Conservation (phyloP, 2,888 invertebrate species). For the Erannis defoliaria region DNA sequence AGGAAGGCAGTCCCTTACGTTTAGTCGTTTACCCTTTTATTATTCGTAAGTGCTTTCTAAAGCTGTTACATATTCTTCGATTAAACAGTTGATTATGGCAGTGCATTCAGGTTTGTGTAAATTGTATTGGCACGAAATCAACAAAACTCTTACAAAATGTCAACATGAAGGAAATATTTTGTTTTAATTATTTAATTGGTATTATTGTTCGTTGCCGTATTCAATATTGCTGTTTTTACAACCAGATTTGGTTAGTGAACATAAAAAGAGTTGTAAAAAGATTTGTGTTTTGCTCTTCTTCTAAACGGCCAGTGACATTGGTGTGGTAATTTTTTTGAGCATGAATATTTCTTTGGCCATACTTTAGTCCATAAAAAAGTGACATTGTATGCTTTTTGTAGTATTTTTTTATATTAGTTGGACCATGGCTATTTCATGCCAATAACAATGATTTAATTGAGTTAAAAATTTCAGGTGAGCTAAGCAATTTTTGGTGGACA, state of each 20-base stretch:
- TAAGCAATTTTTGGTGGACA: neutral
- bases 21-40: slow-evolving; percentile 44
- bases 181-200: too few species aligned
- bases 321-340: slow-evolving; percentile 1
- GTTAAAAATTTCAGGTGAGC: neutral
- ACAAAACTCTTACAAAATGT: too few species aligned
- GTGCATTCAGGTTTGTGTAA: too few species aligned
- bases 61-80: slow-evolving; percentile 23
- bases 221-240: neutral
- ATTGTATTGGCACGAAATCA: too few species aligned
- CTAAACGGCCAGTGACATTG: slow-evolving; percentile 2
- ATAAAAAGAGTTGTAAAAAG: slow-evolving; percentile 3
- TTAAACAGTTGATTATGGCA: slow-evolving; percentile 18
- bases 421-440: neutral
- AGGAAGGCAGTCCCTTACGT: slow-evolving; percentile 35
- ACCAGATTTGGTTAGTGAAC: neutral
- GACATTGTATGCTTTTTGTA: neutral
- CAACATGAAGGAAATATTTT: too few species aligned
- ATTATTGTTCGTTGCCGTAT: neutral
- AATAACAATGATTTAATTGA: neutral
- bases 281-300: slow-evolving; percentile 3
- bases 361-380: neutral
- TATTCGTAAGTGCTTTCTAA: slow-evolving; percentile 21
- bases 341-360: neutral
- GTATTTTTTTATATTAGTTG: too few species aligned